These are phyloP conservation scores for Drosophila niveifrons DNA, from an alignment of 2,888 invertebrate genomes.

Conservation along the genomic window DNA sequence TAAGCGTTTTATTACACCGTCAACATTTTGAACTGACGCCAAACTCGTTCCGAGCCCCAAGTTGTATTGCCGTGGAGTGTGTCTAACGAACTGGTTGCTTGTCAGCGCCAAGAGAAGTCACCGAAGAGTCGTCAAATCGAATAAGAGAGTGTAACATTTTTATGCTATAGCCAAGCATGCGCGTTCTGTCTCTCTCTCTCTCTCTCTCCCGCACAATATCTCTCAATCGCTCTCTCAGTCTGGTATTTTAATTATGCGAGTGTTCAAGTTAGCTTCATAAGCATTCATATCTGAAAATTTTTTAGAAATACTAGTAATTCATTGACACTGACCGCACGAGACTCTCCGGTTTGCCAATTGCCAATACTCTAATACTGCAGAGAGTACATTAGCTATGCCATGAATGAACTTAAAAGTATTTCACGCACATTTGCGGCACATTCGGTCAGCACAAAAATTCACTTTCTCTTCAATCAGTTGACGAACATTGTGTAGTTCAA, in stretches of 20 bases:
- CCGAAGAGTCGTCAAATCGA: background rate
- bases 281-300: constrained; percentile 26
- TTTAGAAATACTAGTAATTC: constrained; percentile 14
- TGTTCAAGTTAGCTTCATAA: constrained; percentile 8
- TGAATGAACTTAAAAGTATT: background rate
- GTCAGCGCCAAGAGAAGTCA: constrained; percentile 7
- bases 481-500: constrained; percentile 39
- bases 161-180: background rate
- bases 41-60: constrained; percentile 62
- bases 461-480: background rate
- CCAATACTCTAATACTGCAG: background rate
- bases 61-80: constrained; percentile 47
- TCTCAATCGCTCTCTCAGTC: constrained; percentile 12
- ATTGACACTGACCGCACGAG: constrained; percentile 23
- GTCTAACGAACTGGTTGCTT: constrained; percentile 57
- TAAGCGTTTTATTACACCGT: constrained; percentile 18
- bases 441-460: background rate
- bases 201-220: background rate
- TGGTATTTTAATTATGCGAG: constrained; percentile 43
- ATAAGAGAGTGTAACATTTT: background rate
- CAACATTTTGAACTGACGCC: constrained; percentile 20
- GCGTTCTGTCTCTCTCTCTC: constrained; percentile 6
- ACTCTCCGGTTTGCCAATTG: constrained; percentile 21
- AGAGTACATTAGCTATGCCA: background rate
- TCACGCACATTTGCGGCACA: background rate